phyloP scores from a whole-genome alignment of 2,113 vertebrate species.

The Bufo gargarizans region DNA sequence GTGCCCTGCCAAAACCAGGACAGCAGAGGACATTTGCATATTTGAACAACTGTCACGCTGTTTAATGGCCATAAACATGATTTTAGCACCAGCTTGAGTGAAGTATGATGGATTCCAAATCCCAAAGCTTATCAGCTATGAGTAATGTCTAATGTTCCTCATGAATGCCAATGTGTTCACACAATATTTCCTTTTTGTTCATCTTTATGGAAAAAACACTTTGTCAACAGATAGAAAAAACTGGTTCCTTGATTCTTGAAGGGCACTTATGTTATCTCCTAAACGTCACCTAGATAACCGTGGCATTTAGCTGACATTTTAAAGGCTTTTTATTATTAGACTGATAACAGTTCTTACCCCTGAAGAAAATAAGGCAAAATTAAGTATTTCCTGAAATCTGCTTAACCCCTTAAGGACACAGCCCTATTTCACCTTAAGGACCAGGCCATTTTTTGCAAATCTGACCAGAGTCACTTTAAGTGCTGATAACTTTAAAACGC shows the following conservation, averaged over 20 bases:
- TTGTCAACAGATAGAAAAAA: neutral
- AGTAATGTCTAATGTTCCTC: conserved; percentile 26
- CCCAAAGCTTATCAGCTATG: conserved; percentile 31
- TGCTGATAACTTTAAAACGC: too few species aligned
- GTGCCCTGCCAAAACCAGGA: conserved; percentile 21
- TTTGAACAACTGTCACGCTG: conserved; percentile 49
- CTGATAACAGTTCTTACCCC: neutral
- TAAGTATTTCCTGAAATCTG: too few species aligned
- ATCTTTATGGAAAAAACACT: neutral
- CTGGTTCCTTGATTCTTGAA: neutral
- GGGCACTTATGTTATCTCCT: neutral
- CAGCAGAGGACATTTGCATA: conserved; percentile 38
- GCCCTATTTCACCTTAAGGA: too few species aligned
- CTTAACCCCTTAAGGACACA: too few species aligned
- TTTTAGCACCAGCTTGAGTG: conserved; percentile 29
- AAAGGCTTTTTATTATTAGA: neutral
- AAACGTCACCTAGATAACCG: neutral
- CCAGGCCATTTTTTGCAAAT: too few species aligned
- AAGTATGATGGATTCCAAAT: conserved; percentile 27
- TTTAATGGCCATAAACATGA: conserved; percentile 46
- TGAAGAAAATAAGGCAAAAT: neutral
- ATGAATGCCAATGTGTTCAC: conserved; percentile 23
- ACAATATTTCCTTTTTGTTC: neutral
- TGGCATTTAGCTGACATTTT: neutral
- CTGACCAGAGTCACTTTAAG: too few species aligned